These are phyloP conservation scores for Sycophila texana DNA, from an alignment of 2,888 invertebrate genomes.

Conservation along the genomic window DNA sequence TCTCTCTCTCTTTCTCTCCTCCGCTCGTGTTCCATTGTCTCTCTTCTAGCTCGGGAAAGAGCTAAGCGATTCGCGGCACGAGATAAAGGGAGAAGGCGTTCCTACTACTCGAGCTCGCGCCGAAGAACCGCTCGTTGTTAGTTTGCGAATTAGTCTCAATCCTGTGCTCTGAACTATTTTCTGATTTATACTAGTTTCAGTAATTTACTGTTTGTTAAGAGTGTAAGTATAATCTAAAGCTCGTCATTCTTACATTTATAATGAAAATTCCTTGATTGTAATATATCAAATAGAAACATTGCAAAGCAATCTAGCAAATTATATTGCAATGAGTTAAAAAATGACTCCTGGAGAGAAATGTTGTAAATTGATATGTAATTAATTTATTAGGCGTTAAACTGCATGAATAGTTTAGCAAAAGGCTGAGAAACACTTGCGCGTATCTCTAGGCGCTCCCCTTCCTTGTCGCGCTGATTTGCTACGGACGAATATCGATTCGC, in stretches of 20 bases:
- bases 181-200: too few relatives aligned
- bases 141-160: conserved; percentile 56
- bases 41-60: conserved; percentile 20
- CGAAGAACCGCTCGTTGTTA: conserved; percentile 61
- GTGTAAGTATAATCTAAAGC: too few relatives aligned
- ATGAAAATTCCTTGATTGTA: too few relatives aligned
- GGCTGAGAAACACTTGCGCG: conserved; percentile 29
- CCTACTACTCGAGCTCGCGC: conserved; percentile 2
- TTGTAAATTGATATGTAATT: too few relatives aligned
- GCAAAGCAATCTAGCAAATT: too few relatives aligned
- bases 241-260: too few relatives aligned
- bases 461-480: conserved; percentile 58
- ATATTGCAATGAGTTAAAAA: too few relatives aligned
- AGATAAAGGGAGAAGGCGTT: conserved; percentile 62
- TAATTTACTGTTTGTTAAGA: too few relatives aligned
- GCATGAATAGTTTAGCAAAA: conserved; percentile 56
- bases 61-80: conserved; percentile 58
- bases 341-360: too few relatives aligned
- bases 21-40: conserved; percentile 7
- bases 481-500: conserved; percentile 59
- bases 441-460: conserved; percentile 56
- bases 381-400: not conserved
- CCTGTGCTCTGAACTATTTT: not conserved
- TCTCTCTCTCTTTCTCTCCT: conserved; percentile 13
- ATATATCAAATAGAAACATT: too few relatives aligned